Conservation (phyloP, 2,113 vertebrate genomes). For the Clarias gariepinus region DNA sequence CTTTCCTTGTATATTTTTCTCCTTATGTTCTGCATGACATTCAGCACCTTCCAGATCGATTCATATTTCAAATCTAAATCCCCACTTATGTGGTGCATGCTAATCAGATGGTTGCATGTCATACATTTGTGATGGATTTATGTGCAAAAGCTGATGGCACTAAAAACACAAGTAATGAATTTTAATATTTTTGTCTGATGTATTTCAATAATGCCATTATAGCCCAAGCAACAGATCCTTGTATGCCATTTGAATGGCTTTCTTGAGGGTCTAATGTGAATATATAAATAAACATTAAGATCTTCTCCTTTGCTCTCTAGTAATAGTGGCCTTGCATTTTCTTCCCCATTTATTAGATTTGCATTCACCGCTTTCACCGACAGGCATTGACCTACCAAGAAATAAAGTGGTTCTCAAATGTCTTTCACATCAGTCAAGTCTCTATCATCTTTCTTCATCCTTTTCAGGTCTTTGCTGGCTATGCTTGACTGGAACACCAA, state of each 20-base stretch:
- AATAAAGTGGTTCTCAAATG: constrained; percentile 33
- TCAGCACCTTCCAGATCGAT: constrained; percentile 2
- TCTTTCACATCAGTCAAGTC: constrained; percentile 5
- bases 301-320: constrained; percentile 14
- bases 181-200: constrained; percentile 10
- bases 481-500: not conserved
- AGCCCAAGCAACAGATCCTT: constrained; percentile 6
- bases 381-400: constrained; percentile 34
- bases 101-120: constrained; percentile 26
- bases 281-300: constrained; percentile 34
- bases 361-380: constrained; percentile 40
- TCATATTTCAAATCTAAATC: constrained; percentile 36
- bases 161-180: constrained; percentile 3
- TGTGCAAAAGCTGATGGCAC: not conserved
- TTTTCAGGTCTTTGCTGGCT: constrained; percentile 2
- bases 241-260: constrained; percentile 3
- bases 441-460: not conserved
- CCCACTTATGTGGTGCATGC: constrained; percentile 25
- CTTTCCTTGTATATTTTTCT: constrained; percentile 10
- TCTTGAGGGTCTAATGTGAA: constrained; percentile 8
- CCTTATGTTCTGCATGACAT: not conserved
- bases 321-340: constrained; percentile 35
- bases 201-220: not conserved
- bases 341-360: constrained; percentile 49
- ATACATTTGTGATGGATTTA: constrained; percentile 23